Conservation (phyloP, 1,140 invertebrate genomes). For the Papilio machaon region DNA sequence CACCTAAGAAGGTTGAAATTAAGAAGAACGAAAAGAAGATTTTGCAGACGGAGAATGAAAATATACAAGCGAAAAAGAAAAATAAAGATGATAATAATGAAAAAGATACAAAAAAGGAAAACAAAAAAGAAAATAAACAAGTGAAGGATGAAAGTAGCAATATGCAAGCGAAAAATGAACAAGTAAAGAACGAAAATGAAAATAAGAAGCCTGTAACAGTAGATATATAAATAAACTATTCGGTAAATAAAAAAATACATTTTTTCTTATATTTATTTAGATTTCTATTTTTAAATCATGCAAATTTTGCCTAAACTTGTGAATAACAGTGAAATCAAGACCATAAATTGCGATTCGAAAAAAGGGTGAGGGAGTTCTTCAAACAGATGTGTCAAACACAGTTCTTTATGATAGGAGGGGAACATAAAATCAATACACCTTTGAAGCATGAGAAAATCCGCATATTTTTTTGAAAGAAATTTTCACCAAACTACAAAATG, state of each 20-base stretch:
- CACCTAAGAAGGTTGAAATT: slow-evolving; percentile 33
- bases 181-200: background rate
- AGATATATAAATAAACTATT: background rate
- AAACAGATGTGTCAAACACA: slow-evolving; percentile 28
- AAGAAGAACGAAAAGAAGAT: slow-evolving; percentile 7
- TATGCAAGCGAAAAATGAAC: background rate
- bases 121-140: slow-evolving; percentile 16
- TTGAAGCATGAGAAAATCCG: slow-evolving; percentile 2
- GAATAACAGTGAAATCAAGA: slow-evolving; percentile 8
- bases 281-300: background rate
- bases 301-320: background rate
- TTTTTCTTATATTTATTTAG: background rate
- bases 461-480: background rate
- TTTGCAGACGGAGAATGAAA: slow-evolving; percentile 20
- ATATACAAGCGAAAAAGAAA: background rate
- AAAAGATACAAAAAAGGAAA: too few relatives aligned
- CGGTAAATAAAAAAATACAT: background rate
- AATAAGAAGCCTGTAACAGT: slow-evolving; percentile 7
- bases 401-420: slow-evolving; percentile 10
- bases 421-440: background rate
- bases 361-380: slow-evolving; percentile 19
- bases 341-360: slow-evolving; percentile 8
- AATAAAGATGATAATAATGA: too few relatives aligned
- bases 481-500: background rate
- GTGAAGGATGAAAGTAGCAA: slow-evolving; percentile 14